These are phyloP conservation scores for Lottia scabra DNA, from an alignment of 2,888 invertebrate genomes.

Conservation along the genomic window DNA sequence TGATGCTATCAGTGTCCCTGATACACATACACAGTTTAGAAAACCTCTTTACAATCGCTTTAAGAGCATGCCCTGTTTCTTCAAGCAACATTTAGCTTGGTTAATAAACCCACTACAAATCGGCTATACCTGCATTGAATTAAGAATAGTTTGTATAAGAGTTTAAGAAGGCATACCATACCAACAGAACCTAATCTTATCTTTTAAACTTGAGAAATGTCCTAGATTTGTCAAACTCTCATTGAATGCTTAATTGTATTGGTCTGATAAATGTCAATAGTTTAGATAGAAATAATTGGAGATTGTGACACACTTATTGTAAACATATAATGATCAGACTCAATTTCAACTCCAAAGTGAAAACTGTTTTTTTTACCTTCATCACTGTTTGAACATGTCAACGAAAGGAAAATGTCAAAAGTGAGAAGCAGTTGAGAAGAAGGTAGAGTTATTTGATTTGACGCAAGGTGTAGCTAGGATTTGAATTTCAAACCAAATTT, in stretches of 20 bases:
- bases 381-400: not conserved
- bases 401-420: not conserved
- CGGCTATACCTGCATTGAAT: too few relatives aligned
- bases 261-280: not conserved
- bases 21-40: too few relatives aligned
- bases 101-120: too few relatives aligned
- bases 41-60: too few relatives aligned
- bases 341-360: conserved; percentile 4
- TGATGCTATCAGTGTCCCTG: too few relatives aligned
- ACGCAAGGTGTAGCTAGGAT: not conserved
- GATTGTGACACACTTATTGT: not conserved
- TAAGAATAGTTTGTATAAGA: too few relatives aligned
- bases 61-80: too few relatives aligned
- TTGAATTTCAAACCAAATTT: too few relatives aligned
- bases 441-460: not conserved
- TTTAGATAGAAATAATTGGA: not conserved
- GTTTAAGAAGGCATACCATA: too few relatives aligned
- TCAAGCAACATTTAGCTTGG: too few relatives aligned
- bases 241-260: not conserved
- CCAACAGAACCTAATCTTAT: too few relatives aligned
- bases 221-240: not conserved
- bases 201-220: too few relatives aligned
- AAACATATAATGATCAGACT: not conserved
- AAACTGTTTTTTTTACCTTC: not conserved
- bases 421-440: not conserved